Evolutionary conservation across 2,888 invertebrate species (phyloP), one percentile per base, ranked within the genome.

Genomic region (Eueremaeus valkanovi): DNA sequence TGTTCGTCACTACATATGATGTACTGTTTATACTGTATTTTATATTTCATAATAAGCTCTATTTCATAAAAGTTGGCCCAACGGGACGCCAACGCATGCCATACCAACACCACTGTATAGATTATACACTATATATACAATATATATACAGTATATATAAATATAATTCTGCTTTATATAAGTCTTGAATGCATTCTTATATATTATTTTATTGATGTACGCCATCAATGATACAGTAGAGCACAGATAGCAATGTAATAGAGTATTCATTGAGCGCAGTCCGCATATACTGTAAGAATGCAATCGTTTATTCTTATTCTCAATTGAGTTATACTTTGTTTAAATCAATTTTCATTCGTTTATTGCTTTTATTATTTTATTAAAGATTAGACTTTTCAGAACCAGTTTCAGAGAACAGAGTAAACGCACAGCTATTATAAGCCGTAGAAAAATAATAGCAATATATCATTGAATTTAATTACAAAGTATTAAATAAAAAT

Each of bases 381-480:
- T n/a, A 36, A 36, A 8, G 36, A 36, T 36, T 36, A 36, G 11
- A 36, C 36, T 36, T 36, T 11, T 36, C 36, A 58, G 31, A 58
- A 31, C 29, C 29, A 58, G 58, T 58, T 58, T 58, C 29, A 9
- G 58, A 31, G 18, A 21, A 58, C 21, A 29, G 58, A 16, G 31
- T 31, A n/a, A n/a, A n/a, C n/a, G 29, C 11, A 51, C n/a, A 58
- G 16, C 29, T n/a, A 36, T 36, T 36, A 55, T 55, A 55, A 55
- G 24, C 27, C 27, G 6, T 31, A 16, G 70, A 70, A 27, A 70
- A 27, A 70, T 70, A 70, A 70, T 42, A 70, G 40, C 24, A 40
- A 70, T 70, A 70, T 70, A 70, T 70, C 45, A 70, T 70, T 70
- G 45, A 29, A 70, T 70, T 70, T 70, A 70, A 70, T 70, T 70